These are phyloP conservation scores for Dolichotis patagonum DNA, from an alignment of 2,113 vertebrate genomes.

Conservation along the genomic window DNA sequence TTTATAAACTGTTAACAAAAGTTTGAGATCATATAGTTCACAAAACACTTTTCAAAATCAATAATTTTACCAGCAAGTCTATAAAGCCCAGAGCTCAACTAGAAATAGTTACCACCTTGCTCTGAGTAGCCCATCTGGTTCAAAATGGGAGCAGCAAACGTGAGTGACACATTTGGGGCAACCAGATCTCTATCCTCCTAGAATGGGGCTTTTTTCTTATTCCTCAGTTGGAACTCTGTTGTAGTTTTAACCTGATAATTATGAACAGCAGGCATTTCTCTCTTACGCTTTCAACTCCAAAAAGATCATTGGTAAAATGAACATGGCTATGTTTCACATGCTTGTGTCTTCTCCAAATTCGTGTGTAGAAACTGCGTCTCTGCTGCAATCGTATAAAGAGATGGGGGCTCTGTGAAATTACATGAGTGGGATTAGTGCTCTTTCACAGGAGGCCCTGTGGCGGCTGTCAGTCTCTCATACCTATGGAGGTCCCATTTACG, in stretches of 20 bases:
- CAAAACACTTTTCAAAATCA: slow-evolving; percentile 14
- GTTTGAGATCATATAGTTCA: neutral
- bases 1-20: slow-evolving; percentile 6
- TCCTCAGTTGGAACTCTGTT: neutral
- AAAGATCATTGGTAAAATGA: neutral
- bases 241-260: neutral
- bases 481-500: neutral
- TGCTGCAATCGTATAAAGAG: neutral
- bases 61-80: neutral
- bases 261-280: neutral
- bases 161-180: neutral
- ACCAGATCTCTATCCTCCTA: neutral
- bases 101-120: neutral
- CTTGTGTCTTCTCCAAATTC: neutral
- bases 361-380: neutral
- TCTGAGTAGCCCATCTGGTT: neutral
- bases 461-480: neutral
- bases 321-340: neutral
- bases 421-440: neutral
- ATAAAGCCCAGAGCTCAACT: neutral
- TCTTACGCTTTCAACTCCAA: neutral
- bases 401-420: neutral
- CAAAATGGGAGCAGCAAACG: neutral
- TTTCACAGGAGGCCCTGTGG: neutral
- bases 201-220: neutral